Percentiles rank a stretch among this genome's conserved stretches.
These are phyloP conservation scores for pig (Sus scrofa) DNA, from an alignment of 2,113 vertebrate genomes.

Conservation along the genomic window DNA sequence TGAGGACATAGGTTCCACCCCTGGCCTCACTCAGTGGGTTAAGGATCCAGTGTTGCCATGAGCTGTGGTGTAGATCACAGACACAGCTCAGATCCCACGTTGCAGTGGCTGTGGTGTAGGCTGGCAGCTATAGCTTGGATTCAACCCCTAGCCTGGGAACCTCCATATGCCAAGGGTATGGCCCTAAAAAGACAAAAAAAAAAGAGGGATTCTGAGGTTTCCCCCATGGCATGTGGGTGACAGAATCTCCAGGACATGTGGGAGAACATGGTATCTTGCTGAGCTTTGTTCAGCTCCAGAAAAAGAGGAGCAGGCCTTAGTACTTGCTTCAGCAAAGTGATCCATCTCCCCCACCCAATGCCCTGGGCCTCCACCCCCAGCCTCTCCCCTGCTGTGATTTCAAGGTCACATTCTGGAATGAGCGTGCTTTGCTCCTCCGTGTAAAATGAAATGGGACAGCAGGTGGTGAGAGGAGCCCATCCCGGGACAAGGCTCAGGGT, in stretches of 20 bases:
- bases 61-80: too few species aligned
- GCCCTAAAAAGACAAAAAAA: too few species aligned
- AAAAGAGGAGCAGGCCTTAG: neutral
- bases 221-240: neutral
- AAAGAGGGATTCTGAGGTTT: neutral
- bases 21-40: too few species aligned
- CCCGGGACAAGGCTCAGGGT: too few species aligned
- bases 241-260: neutral
- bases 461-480: fast-evolving
- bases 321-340: neutral
- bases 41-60: too few species aligned
- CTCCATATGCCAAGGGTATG: too few species aligned
- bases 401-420: neutral
- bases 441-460: neutral
- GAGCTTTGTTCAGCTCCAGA: neutral
- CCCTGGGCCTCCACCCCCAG: too few species aligned
- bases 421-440: neutral
- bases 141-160: too few species aligned
- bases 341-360: neutral
- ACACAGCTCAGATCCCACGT: too few species aligned
- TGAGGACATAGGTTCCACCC: too few species aligned
- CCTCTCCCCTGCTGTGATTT: neutral
- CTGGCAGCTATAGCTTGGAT: too few species aligned
- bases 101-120: too few species aligned
- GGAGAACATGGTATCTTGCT: neutral